A percentile compares a stretch with the other conserved stretches of the same genome.
These are phyloP conservation scores for Stenolophus ochropezus DNA, from an alignment of 2,888 invertebrate genomes.

Conservation along the genomic window DNA sequence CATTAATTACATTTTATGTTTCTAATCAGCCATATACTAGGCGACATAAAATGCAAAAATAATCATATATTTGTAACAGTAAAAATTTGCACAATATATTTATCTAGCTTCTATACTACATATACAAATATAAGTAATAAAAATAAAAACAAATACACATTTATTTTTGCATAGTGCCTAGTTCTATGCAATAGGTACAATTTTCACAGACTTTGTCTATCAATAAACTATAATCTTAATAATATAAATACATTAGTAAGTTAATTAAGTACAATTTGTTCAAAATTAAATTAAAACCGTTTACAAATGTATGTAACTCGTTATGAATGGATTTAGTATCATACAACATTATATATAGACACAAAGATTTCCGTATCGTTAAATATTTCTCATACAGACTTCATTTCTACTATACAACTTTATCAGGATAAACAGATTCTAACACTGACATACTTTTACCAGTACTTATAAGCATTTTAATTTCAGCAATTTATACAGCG, in stretches of 20 bases:
- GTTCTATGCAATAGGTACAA: constrained; percentile 54
- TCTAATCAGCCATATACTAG: constrained; percentile 45
- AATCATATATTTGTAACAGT: constrained; percentile 45
- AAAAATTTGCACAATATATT: constrained; percentile 41
- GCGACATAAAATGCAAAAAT: constrained; percentile 42
- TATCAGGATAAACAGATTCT: constrained; percentile 42
- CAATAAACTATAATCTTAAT: constrained; percentile 39
- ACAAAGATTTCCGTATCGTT: constrained; percentile 38
- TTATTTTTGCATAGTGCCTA: constrained; percentile 47
- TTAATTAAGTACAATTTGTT: constrained; percentile 50
- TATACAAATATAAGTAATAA: constrained; percentile 13
- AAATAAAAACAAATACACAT: constrained; percentile 52
- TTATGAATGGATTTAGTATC: constrained; percentile 27
- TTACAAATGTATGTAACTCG: constrained; percentile 19
- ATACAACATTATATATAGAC: constrained; percentile 41
- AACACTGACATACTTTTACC: constrained; percentile 50
- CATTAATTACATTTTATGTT: constrained; percentile 52
- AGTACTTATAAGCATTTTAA: constrained; percentile 36
- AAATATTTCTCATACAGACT: constrained; percentile 37
- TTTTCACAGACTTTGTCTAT: constrained; percentile 58
- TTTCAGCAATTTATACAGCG: constrained; percentile 45
- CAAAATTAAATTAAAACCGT: constrained; percentile 25
- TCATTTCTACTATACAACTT: constrained; percentile 46
- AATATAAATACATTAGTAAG: constrained; percentile 53
- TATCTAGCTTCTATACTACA: constrained; percentile 17